phyloP scores from a whole-genome alignment of 2,888 invertebrate genomes.

The Eupithecia tripunctaria region DNA sequence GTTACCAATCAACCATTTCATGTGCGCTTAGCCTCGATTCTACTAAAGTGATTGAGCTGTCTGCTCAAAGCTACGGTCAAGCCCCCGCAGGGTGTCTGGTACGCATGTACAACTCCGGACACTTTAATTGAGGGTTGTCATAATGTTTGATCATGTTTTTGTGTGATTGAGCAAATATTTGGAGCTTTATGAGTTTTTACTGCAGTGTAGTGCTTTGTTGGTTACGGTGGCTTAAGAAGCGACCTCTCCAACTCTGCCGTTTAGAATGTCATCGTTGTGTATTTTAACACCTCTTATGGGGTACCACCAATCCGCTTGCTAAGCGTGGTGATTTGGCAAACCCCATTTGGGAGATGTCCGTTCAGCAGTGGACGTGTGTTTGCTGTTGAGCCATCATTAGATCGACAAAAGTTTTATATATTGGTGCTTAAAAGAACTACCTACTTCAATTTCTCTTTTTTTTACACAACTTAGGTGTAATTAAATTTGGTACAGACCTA shows the following conservation, averaged over 20 bases:
- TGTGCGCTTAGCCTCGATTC: too few species aligned
- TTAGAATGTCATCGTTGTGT: not conserved
- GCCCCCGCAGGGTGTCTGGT: slow-evolving; percentile 34
- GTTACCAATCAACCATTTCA: too few species aligned
- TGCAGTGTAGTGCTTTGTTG: not conserved
- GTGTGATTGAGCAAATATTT: slow-evolving; percentile 24
- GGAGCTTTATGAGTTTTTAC: slow-evolving; percentile 8
- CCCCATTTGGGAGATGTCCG: not conserved
- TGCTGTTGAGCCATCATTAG: not conserved
- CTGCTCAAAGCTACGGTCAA: slow-evolving; percentile 6
- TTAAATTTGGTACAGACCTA: not conserved
- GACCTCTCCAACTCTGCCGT: not conserved
- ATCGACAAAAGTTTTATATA: too few species aligned
- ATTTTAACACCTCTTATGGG: not conserved
- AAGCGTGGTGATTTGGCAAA: not conserved
- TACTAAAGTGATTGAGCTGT: slow-evolving; percentile 6
- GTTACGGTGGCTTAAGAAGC: not conserved
- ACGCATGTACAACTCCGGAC: slow-evolving; percentile 45
- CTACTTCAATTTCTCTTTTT: not conserved
- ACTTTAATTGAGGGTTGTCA: slow-evolving; percentile 67
- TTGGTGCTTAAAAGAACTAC: not conserved
- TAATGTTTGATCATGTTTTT: slow-evolving; percentile 57
- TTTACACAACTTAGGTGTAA: not conserved
- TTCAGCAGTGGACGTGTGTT: not conserved
- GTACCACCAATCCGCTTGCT: not conserved